Percentiles rank a stretch among this genome's conserved stretches.
These are phyloP conservation scores for Pterois miles DNA, from an alignment of 2,797 vertebrate species.

Conservation along the genomic window DNA sequence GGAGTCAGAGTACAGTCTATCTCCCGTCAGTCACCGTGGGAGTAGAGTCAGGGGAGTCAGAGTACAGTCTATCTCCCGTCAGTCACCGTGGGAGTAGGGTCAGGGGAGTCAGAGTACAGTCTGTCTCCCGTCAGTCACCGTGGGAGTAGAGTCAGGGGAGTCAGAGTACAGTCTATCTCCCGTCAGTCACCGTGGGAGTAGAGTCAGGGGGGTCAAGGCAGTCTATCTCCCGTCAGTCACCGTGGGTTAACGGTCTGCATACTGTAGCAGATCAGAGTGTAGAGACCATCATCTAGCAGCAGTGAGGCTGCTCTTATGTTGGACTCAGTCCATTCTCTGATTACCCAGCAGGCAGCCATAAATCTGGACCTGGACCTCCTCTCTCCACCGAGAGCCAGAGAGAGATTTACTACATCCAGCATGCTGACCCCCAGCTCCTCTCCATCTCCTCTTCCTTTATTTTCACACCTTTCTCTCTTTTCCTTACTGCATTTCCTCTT, in stretches of 20 bases:
- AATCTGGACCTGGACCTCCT: conserved; percentile 48
- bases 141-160: no score
- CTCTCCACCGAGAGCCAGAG: conserved; percentile 9
- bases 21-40: no score
- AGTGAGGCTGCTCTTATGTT: conserved; percentile 14
- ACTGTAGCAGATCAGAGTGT: conserved; percentile 31
- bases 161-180: no score
- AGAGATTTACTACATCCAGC: conserved; percentile 58
- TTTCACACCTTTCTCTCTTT: conserved; percentile 35
- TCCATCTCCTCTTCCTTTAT: conserved; percentile 18
- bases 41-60: no score
- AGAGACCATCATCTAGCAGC: conserved; percentile 36
- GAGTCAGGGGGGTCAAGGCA: no score
- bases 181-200: no score
- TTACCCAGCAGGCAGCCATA: conserved; percentile 56
- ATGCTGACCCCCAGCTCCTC: neutral
- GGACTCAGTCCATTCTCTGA: conserved; percentile 63
- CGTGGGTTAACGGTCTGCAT: conserved; percentile 15
- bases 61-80: no score
- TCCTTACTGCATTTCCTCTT: conserved; percentile 20
- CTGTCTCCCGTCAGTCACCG: no score
- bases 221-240: conserved; percentile 16
- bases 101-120: no score
- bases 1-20: no score
- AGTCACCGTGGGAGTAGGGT: no score